These are phyloP conservation scores for Capreolus pygargus DNA, from an alignment of 2,113 vertebrate genomes.

Conservation along the genomic window DNA sequence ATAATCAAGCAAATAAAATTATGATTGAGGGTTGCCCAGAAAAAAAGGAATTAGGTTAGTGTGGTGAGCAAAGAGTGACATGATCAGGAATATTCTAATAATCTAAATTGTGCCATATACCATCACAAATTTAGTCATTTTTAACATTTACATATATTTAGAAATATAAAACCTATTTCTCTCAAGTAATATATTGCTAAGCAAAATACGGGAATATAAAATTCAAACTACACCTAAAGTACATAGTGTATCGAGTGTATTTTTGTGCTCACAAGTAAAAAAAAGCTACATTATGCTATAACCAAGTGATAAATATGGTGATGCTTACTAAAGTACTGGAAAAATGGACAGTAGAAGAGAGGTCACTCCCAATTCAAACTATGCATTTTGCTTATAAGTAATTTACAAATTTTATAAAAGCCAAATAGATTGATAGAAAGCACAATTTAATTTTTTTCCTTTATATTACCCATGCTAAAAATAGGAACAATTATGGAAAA, in stretches of 20 bases:
- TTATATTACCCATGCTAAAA: neutral
- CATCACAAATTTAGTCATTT: neutral
- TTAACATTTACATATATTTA: neutral
- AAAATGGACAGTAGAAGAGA: neutral
- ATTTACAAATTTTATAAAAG: neutral
- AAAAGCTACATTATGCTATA: neutral
- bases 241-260: neutral
- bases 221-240: neutral
- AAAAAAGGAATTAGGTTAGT: neutral
- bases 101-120: neutral
- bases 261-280: neutral
- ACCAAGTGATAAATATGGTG: neutral
- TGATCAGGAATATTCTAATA: neutral
- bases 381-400: neutral
- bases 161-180: neutral
- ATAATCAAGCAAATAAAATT: slow-evolving; percentile 31
- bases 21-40: neutral
- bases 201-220: neutral
- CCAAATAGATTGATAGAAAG: neutral
- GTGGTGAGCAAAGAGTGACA: neutral
- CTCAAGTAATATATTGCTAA: neutral
- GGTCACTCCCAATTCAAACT: neutral
- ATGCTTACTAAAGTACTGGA: neutral
- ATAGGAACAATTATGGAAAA: neutral
- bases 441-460: neutral